These are phyloP conservation scores for Leucosticte australis DNA, from an alignment of 2,113 vertebrate species.

Conservation along the genomic window DNA sequence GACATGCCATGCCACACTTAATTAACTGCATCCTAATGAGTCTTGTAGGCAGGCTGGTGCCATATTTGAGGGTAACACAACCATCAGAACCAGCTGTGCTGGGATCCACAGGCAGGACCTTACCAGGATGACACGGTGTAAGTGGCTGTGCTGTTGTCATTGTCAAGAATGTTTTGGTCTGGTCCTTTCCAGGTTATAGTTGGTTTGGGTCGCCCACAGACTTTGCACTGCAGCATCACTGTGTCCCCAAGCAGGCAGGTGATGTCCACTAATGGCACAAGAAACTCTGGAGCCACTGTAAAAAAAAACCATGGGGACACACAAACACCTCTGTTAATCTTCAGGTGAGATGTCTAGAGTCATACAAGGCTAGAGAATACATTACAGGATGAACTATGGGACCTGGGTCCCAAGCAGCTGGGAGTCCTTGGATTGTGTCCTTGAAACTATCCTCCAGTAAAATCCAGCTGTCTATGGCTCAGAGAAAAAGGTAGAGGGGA, in stretches of 20 bases:
- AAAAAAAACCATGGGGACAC: background rate
- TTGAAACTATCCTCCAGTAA: background rate
- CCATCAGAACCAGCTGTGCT: background rate
- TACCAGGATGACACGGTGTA: slow-evolving; percentile 75
- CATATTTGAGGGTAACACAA: background rate
- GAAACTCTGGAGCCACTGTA: slow-evolving; percentile 95
- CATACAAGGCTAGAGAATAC: background rate
- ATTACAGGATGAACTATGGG: background rate
- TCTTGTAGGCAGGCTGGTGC: background rate
- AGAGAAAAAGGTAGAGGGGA: background rate
- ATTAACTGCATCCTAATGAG: background rate
- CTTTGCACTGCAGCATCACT: slow-evolving; percentile 91
- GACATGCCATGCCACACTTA: background rate
- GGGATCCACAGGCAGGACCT: background rate
- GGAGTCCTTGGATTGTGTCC: background rate
- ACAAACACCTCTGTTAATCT: background rate
- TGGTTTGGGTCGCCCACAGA: slow-evolving; percentile 94
- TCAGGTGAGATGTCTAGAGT: background rate
- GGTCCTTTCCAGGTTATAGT: slow-evolving; percentile 90
- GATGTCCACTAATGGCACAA: slow-evolving; percentile 89
- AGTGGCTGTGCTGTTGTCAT: slow-evolving; percentile 78
- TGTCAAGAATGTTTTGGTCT: slow-evolving; percentile 89
- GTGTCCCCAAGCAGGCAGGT: slow-evolving; percentile 94
- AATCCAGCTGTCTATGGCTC: background rate
- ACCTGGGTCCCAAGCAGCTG: background rate